Percentiles rank a stretch among this genome's conserved stretches.
These are phyloP conservation scores for Bovichtus diacanthus DNA, from an alignment of 2,797 vertebrate genomes.

Conservation along the genomic window DNA sequence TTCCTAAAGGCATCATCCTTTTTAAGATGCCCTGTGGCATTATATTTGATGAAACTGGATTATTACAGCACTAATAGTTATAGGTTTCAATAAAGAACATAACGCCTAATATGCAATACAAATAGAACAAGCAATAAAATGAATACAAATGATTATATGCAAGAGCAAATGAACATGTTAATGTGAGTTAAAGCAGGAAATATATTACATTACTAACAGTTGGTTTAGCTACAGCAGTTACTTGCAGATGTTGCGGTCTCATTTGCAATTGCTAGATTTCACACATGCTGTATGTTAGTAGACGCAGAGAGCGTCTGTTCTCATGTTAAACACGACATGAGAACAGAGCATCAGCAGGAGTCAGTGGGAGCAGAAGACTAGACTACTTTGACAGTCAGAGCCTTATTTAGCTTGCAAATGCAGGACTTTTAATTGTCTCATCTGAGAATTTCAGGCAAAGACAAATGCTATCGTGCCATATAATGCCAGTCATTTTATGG, in stretches of 20 bases:
- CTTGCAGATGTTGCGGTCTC: neutral
- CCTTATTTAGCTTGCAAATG: slow-evolving; percentile 18
- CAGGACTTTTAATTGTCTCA: slow-evolving; percentile 32
- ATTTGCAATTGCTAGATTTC: slow-evolving; percentile 9
- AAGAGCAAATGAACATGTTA: slow-evolving; percentile 9
- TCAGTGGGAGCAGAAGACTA: slow-evolving; percentile 19
- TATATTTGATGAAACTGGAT: slow-evolving; percentile 26
- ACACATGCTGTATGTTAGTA: neutral
- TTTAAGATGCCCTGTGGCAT: slow-evolving; percentile 16
- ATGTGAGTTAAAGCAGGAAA: neutral
- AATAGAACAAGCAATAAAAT: slow-evolving; percentile 7
- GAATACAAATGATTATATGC: slow-evolving; percentile 7
- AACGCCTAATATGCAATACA: slow-evolving; percentile 1
- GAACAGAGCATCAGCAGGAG: slow-evolving; percentile 5
- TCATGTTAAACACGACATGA: slow-evolving; percentile 20
- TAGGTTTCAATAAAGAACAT: slow-evolving; percentile 13
- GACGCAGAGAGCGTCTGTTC: slow-evolving; percentile 1
- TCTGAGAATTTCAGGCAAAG: slow-evolving; percentile 24
- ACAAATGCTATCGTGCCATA: slow-evolving; percentile 27
- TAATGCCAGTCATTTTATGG: slow-evolving; percentile 8
- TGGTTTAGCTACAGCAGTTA: slow-evolving; percentile 18
- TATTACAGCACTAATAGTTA: slow-evolving; percentile 6
- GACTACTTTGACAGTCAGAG: slow-evolving; percentile 26
- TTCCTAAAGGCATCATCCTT: slow-evolving; percentile 21
- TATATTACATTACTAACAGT: neutral